Percentiles rank a stretch among this genome's conserved stretches.
These are phyloP conservation scores for Myripristis jacobus DNA, from an alignment of 2,797 vertebrate genomes.

Conservation along the genomic window DNA sequence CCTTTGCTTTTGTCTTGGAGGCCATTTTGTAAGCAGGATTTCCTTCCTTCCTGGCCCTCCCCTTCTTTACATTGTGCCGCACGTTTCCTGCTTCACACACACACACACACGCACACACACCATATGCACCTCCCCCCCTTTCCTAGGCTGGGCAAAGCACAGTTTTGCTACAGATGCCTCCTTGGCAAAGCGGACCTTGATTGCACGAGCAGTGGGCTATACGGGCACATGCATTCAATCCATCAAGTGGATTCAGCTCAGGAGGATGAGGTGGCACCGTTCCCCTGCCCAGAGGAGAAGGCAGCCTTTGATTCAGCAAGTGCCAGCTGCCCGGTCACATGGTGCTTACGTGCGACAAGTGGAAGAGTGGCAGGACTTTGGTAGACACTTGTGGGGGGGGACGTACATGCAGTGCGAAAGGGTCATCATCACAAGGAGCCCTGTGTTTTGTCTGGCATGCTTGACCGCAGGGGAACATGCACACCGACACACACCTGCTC, in stretches of 20 bases:
- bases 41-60: constrained; percentile 87
- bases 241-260: constrained; percentile 23
- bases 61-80: constrained; percentile 86
- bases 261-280: constrained; percentile 40
- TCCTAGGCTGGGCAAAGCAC: constrained; percentile 33
- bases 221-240: constrained; percentile 32
- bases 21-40: constrained; percentile 82
- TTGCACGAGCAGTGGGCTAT: constrained; percentile 25
- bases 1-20: constrained; percentile 80
- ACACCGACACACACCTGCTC: constrained; percentile 13
- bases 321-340: constrained; percentile 78
- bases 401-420: constrained; percentile 56
- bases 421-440: constrained; percentile 67
- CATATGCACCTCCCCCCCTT: constrained; percentile 26
- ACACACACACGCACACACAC: constrained; percentile 17
- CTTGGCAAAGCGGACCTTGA: constrained; percentile 27
- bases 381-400: constrained; percentile 67
- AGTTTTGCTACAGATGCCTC: constrained; percentile 43
- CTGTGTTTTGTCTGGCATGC: constrained; percentile 66
- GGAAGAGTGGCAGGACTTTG: constrained; percentile 42
- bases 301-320: constrained; percentile 64
- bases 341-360: constrained; percentile 58
- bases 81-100: constrained; percentile 78
- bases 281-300: constrained; percentile 60
- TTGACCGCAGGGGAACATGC: constrained; percentile 14